Conservation (phyloP, 2,888 invertebrate genomes). For the Neoitamus cyanurus region DNA sequence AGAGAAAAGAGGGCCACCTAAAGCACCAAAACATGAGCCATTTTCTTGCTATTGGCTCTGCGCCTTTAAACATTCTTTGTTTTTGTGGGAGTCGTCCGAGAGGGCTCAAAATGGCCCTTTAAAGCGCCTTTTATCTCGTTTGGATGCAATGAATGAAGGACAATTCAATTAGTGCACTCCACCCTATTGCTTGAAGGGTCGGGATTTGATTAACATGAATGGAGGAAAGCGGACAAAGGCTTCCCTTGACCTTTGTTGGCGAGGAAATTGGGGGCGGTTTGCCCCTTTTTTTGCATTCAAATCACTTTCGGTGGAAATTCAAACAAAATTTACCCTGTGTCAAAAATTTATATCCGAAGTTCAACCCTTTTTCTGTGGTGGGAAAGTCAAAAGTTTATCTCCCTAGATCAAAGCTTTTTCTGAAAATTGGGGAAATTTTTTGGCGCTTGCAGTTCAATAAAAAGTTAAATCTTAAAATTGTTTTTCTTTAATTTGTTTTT, state of each 20-base stretch:
- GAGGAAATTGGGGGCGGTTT: not conserved
- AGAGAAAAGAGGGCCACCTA: not conserved
- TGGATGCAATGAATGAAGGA: conserved; percentile 1
- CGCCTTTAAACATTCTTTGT: not conserved
- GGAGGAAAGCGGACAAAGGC: not conserved
- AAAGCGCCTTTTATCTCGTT: not conserved
- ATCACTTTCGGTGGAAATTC: not conserved
- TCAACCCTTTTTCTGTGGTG: too few relatives aligned
- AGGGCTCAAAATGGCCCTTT: not conserved
- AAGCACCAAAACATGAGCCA: not conserved
- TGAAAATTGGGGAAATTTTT: too few relatives aligned
- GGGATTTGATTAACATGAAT: conserved; percentile 1
- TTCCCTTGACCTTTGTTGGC: not conserved
- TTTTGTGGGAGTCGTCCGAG: not conserved
- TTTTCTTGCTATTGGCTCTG: not conserved
- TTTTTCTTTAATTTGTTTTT: too few relatives aligned
- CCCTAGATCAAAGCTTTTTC: too few relatives aligned
- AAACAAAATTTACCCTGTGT: not conserved
- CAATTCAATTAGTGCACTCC: not conserved
- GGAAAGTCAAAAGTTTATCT: too few relatives aligned
- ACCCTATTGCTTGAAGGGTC: not conserved
- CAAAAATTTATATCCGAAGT: not conserved
- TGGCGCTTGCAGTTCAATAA: too few relatives aligned
- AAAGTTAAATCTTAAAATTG: too few relatives aligned
- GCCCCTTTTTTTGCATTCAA: not conserved